phyloP scores from a whole-genome alignment of 2,113 vertebrate species.

The Aspidoscelis tigris region DNA sequence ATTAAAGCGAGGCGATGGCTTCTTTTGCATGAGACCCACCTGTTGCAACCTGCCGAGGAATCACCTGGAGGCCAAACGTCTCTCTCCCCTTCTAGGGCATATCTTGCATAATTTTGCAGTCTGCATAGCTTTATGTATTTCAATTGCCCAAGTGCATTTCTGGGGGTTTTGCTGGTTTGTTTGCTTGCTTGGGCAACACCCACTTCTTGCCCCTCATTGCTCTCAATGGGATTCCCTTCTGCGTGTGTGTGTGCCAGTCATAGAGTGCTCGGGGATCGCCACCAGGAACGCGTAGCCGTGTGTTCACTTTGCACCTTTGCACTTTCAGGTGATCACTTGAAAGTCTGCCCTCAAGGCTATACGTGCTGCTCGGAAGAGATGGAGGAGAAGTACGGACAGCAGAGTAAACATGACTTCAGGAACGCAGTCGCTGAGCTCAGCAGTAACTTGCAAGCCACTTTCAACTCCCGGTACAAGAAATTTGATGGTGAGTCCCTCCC shows the following conservation, averaged over 20 bases:
- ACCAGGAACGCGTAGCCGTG: background rate
- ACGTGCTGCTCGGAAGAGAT: constrained; percentile 98
- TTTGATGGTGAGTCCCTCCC: constrained; percentile 82
- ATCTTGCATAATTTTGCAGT: background rate
- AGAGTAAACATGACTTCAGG: constrained; percentile 91
- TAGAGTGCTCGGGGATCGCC: background rate
- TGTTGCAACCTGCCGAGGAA: background rate
- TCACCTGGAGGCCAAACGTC: background rate
- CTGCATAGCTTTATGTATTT: background rate
- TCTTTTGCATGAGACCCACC: background rate
- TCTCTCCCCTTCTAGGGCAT: background rate
- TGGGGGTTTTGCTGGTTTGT: no score
- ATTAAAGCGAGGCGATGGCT: background rate
- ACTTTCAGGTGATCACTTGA: constrained; percentile 89
- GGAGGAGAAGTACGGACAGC: constrained; percentile 95
- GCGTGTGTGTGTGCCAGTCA: background rate
- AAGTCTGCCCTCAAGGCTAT: constrained; percentile 92
- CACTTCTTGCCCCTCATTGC: no score
- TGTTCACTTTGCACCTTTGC: constrained; percentile 31
- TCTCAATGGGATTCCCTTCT: background rate
- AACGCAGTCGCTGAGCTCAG: constrained; percentile 85
- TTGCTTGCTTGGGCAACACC: background rate
- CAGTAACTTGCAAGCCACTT: constrained; percentile 86
- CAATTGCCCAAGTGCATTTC: no score
- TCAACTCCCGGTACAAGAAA: constrained; percentile 90